Evolutionary conservation across 2,888 invertebrate genomes (phyloP).

Genomic region (Brenthis ino): DNA sequence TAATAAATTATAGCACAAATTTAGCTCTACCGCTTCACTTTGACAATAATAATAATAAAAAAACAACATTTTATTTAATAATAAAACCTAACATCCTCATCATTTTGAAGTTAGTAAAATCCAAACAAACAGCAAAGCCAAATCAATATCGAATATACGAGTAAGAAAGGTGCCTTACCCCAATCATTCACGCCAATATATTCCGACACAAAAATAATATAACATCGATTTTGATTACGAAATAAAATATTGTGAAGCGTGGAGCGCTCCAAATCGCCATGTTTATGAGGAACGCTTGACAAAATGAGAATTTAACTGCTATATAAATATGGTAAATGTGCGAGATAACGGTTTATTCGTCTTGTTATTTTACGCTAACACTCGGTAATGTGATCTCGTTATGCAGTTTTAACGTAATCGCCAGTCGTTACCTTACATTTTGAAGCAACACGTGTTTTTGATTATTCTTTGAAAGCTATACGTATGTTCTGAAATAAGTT

Average conservation of each 20-base stretch:
- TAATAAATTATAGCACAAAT: too few relatives aligned
- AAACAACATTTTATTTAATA: too few relatives aligned
- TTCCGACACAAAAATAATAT: conserved; percentile 17
- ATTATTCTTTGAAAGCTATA: neutral
- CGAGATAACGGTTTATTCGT: conserved; percentile 30
- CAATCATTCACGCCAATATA: conserved; percentile 13
- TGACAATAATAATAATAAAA: too few relatives aligned
- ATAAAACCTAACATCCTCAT: too few relatives aligned
- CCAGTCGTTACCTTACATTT: neutral
- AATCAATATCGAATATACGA: neutral
- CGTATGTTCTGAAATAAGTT: too few relatives aligned
- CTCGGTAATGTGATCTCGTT: conserved; percentile 22
- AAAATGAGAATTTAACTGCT: conserved; percentile 57
- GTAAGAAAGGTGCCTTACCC: neutral
- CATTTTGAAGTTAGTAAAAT: too few relatives aligned
- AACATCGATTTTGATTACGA: conserved; percentile 19
- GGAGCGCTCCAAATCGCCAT: conserved; percentile 44
- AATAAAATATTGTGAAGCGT: conserved; percentile 19
- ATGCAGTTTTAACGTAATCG: conserved; percentile 18
- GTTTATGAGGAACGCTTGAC: conserved; percentile 48
- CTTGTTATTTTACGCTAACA: conserved; percentile 37
- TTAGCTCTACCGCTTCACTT: too few relatives aligned
- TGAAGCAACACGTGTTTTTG: neutral
- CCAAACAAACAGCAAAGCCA: too few relatives aligned
- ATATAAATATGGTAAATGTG: conserved; percentile 49